phyloP scores from a whole-genome alignment of 2,113 vertebrate genomes.

The Puffinus mauretanicus region DNA sequence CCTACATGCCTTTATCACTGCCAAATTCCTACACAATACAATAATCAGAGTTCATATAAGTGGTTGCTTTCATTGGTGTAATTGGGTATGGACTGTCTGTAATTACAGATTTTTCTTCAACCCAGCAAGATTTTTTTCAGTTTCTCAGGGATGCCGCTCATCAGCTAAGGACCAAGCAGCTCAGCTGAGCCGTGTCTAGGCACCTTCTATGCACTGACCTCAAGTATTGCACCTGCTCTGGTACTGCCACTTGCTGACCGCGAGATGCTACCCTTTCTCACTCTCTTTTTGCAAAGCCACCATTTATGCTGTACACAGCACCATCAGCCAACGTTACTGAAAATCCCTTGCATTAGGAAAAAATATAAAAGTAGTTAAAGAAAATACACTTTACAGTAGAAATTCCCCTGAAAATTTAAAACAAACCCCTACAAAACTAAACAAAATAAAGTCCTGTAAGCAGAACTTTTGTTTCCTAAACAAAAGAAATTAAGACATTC shows the following conservation, averaged over 20 bases:
- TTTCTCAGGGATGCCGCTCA: background rate
- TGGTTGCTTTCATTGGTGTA: background rate
- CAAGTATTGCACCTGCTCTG: background rate
- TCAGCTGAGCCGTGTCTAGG: background rate
- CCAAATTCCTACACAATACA: background rate
- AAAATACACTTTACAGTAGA: background rate
- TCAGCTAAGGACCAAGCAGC: background rate
- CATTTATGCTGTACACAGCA: background rate
- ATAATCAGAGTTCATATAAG: background rate
- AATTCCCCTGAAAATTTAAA: background rate
- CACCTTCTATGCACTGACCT: background rate
- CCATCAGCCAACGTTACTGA: background rate
- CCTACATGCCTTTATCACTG: background rate
- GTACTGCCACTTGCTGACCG: background rate
- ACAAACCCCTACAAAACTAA: background rate
- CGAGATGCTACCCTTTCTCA: background rate
- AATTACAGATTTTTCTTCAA: background rate
- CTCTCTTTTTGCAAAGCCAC: background rate
- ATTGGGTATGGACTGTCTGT: background rate
- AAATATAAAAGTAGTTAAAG: background rate
- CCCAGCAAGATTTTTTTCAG: background rate
- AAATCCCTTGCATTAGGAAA: background rate
- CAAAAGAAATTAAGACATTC: background rate
- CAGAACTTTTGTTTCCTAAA: background rate
- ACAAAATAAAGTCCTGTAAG: background rate